These are phyloP conservation scores for Frankliniella fusca DNA, from an alignment of 2,888 invertebrate genomes.

Conservation along the genomic window DNA sequence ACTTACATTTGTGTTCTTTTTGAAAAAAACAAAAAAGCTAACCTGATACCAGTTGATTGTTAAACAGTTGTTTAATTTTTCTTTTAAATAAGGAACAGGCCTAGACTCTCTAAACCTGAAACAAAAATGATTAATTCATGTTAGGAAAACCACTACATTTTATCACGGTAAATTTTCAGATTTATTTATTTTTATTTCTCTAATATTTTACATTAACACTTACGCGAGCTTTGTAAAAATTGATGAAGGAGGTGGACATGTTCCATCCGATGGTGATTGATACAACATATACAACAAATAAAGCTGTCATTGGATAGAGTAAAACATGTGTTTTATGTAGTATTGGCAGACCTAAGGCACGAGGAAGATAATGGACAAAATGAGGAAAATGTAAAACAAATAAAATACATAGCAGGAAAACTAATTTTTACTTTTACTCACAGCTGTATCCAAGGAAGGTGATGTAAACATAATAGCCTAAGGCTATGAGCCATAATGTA, in stretches of 20 bases:
- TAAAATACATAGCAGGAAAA: not conserved
- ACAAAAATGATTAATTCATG: not conserved
- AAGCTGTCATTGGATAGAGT: conserved; percentile 74
- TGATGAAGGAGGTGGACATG: conserved; percentile 72
- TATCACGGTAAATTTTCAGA: not conserved
- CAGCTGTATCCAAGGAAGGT: conserved; percentile 95
- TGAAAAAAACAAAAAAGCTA: too few species aligned
- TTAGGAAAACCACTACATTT: too few species aligned
- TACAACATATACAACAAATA: conserved; percentile 71
- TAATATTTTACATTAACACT: not conserved
- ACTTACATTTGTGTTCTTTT: too few species aligned
- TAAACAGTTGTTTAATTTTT: not conserved
- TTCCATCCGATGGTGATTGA: conserved; percentile 78
- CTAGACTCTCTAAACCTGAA: not conserved
- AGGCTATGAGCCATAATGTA: conserved; percentile 85
- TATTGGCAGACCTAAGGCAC: conserved; percentile 73
- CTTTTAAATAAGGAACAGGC: not conserved
- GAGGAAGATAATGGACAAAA: conserved; percentile 34
- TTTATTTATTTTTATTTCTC: not conserved
- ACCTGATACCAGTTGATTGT: too few species aligned
- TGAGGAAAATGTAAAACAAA: conserved; percentile 24
- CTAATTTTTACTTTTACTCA: conserved; percentile 51
- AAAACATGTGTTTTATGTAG: conserved; percentile 79
- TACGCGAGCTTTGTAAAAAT: conserved; percentile 79
- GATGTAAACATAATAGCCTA: conserved; percentile 91